phyloP scores from a whole-genome alignment of 1,140 invertebrate species.

The Orchesella cincta region DNA sequence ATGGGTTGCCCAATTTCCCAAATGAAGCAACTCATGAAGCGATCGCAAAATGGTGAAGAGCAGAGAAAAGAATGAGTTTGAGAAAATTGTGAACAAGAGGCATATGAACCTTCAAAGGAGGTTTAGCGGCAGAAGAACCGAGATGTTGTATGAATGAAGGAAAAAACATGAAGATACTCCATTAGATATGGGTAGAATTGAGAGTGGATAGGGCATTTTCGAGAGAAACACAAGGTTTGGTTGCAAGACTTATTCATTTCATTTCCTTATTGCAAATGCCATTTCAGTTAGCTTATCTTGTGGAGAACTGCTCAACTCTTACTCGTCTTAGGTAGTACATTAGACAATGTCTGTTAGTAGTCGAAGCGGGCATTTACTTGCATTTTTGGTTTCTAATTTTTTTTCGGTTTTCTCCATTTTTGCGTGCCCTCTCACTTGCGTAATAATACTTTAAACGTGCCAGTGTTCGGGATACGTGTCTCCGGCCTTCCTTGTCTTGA shows the following conservation, averaged over 20 bases:
- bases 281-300: too few species aligned
- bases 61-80: conserved; percentile 3
- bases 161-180: neutral
- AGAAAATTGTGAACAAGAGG: neutral
- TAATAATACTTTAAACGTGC: neutral
- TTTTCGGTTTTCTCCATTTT: neutral
- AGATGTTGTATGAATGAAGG: neutral
- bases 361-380: neutral
- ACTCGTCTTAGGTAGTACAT: too few species aligned
- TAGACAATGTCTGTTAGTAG: too few species aligned
- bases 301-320: too few species aligned
- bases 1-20: neutral
- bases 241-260: conserved; percentile 20
- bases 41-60: neutral
- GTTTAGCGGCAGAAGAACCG: neutral
- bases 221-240: neutral
- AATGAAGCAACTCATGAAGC: conserved; percentile 6
- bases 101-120: neutral
- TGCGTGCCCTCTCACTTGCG: neutral
- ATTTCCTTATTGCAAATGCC: neutral
- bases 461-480: neutral
- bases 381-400: neutral
- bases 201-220: neutral
- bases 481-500: neutral
- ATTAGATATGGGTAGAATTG: neutral